Conservation (phyloP, 2,113 vertebrate genomes). For the Porphyrio hochstetteri region DNA sequence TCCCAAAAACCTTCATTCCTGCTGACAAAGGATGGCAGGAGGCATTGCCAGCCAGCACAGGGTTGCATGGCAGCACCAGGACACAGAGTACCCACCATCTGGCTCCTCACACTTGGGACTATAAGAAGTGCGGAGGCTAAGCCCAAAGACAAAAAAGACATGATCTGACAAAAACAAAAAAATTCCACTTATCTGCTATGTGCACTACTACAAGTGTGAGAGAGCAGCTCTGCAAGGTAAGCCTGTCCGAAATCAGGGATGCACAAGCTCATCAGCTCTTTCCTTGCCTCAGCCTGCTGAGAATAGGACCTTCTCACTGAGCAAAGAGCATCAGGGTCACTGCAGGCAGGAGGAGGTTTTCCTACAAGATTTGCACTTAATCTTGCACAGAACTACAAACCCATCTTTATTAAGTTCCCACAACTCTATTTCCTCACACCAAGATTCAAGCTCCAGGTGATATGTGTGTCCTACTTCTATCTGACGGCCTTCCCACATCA, state of each 20-base stretch:
- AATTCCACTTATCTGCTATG: background rate
- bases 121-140: rapidly evolving
- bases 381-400: rapidly evolving
- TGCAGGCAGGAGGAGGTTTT: background rate
- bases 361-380: background rate
- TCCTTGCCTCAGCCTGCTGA: background rate
- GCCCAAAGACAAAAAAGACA: background rate
- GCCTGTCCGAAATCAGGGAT: background rate
- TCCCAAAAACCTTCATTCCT: background rate
- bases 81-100: background rate
- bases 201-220: background rate
- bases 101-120: background rate
- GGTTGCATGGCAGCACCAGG: background rate
- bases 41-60: background rate
- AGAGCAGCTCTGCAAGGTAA: background rate
- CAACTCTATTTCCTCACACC: background rate
- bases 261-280: background rate
- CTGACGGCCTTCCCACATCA: background rate
- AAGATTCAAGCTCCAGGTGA: background rate
- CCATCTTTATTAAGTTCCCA: background rate
- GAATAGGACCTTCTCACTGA: background rate
- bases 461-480: background rate
- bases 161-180: background rate
- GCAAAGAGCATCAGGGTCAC: rapidly evolving
- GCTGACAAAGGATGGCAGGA: background rate